These are phyloP conservation scores for Neosilurus mollespiculum DNA, from an alignment of 2,797 vertebrate species.

Conservation along the genomic window DNA sequence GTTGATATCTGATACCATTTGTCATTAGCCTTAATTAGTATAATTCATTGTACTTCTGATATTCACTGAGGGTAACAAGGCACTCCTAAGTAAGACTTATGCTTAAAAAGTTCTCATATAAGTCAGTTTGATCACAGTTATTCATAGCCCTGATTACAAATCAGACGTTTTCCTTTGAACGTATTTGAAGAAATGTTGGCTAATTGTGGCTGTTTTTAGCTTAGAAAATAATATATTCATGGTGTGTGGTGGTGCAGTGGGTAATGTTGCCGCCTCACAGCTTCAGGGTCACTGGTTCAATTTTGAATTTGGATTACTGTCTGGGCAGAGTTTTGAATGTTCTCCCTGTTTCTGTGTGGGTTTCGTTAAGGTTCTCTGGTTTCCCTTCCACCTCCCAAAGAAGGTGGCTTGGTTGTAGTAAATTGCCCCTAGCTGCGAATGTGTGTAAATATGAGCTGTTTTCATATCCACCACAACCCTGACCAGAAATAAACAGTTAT, in stretches of 20 bases:
- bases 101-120: neutral
- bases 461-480: neutral
- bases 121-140: neutral
- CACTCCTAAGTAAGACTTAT: neutral
- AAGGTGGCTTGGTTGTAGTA: neutral
- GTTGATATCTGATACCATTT: neutral
- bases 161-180: neutral
- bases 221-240: neutral
- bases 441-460: neutral
- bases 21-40: slow-evolving; percentile 1
- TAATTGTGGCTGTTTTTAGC: neutral
- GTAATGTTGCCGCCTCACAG: neutral
- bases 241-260: neutral
- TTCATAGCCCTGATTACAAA: neutral
- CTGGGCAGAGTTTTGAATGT: neutral
- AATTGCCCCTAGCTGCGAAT: neutral
- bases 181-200: neutral
- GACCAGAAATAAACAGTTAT: neutral
- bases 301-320: neutral
- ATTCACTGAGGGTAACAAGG: neutral
- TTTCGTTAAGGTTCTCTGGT: neutral
- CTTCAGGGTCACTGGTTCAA: neutral
- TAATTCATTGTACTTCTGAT: neutral
- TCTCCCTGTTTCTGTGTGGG: neutral
- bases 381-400: neutral